Evolutionary conservation across 2,113 vertebrate species (phyloP).

Genomic region (Emydura subglobosa): DNA sequence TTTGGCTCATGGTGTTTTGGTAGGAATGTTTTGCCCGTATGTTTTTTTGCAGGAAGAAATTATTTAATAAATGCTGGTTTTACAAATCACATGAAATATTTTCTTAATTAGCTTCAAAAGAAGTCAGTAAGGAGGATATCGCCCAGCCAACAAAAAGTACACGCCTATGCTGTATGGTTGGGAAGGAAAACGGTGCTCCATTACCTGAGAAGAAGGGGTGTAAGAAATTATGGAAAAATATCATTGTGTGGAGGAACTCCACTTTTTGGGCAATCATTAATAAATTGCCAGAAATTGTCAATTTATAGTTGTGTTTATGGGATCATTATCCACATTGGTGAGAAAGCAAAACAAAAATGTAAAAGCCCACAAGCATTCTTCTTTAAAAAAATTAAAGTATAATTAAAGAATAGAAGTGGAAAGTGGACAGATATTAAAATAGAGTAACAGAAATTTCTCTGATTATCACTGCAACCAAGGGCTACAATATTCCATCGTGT

Average conservation of each 20-base stretch:
- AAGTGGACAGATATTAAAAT: conserved; percentile 22
- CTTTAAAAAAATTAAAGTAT: too few relatives aligned
- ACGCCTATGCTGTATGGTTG: neutral
- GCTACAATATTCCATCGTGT: neutral
- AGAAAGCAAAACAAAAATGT: neutral
- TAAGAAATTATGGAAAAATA: neutral
- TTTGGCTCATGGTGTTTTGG: neutral
- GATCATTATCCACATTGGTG: conserved; percentile 17
- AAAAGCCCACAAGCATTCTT: too few relatives aligned
- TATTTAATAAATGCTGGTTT: neutral
- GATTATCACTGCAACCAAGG: neutral
- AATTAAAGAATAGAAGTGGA: neutral
- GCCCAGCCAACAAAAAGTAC: neutral
- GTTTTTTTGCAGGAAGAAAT: neutral
- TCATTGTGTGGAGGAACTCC: neutral
- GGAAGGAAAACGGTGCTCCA: neutral
- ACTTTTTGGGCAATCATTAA: neutral
- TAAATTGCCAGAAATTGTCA: neutral
- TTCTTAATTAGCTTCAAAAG: neutral
- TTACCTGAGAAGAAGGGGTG: neutral
- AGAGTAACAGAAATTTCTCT: neutral
- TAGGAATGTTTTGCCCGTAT: fast-evolving
- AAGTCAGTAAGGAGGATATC: neutral
- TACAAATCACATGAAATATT: neutral
- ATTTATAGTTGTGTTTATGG: conserved; percentile 35